Evolutionary conservation across 2,113 vertebrate genomes (phyloP).

Genomic region (Cercocebus atys): DNA sequence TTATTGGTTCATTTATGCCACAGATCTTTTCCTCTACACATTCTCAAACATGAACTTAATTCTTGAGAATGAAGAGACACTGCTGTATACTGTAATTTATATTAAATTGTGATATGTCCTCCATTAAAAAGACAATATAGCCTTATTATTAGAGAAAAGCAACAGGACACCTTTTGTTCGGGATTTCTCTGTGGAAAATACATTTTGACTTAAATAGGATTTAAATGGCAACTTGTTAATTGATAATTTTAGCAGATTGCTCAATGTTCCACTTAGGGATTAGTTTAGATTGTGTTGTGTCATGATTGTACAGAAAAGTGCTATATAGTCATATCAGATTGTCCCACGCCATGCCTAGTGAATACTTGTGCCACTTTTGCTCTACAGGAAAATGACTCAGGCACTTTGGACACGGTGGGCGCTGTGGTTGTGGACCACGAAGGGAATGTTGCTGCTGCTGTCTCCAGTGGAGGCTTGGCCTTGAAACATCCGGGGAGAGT

Average conservation of each 20-base stretch:
- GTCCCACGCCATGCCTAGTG: background rate
- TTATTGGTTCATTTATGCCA: background rate
- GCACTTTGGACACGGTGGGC: conserved; percentile 96
- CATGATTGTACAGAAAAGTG: background rate
- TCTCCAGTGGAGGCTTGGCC: conserved; percentile 98
- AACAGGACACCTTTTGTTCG: background rate
- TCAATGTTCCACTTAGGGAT: background rate
- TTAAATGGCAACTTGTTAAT: conserved; percentile 3
- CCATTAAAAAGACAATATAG: background rate
- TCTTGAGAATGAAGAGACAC: background rate
- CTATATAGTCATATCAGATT: background rate
- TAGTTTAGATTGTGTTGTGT: background rate
- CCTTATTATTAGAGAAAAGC: background rate
- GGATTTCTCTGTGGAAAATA: conserved; percentile 18
- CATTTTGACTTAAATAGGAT: background rate
- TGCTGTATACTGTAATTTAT: background rate
- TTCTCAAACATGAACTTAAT: conserved; percentile 29
- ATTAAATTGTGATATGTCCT: background rate
- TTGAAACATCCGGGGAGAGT: conserved; percentile 99
- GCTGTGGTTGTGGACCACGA: conserved; percentile 97
- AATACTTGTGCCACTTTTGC: background rate
- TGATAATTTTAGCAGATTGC: conserved; percentile 23
- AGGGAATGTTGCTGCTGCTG: conserved; percentile 97
- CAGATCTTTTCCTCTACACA: background rate
- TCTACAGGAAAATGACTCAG: conserved; percentile 92